Percentiles rank a stretch among this genome's conserved stretches.
Conservation (phyloP, 1,140 invertebrate species). For the Tetramorium simillimum region DNA sequence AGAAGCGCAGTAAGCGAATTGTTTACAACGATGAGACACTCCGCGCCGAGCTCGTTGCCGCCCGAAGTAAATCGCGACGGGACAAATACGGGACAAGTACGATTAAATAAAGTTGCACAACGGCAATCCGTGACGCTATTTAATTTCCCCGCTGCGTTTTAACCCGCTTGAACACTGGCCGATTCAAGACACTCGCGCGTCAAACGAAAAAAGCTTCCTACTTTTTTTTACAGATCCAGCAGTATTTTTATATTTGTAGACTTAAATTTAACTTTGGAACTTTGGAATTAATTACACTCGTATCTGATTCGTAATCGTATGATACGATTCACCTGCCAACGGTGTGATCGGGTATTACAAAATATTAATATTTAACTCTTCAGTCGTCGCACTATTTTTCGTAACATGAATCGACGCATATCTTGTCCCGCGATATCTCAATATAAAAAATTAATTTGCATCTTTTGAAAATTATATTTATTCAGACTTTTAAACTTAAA, state of each 20-base stretch:
- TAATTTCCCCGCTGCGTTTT: slow-evolving; percentile 42
- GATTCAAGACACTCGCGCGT: background rate
- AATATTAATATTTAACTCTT: too few relatives aligned
- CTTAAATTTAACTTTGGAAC: background rate
- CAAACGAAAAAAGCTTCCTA: background rate
- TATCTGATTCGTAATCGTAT: too few relatives aligned
- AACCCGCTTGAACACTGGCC: slow-evolving; percentile 11
- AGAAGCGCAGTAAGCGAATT: slow-evolving; percentile 22
- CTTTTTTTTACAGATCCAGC: background rate
- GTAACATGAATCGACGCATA: too few relatives aligned
- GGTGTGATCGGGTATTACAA: background rate
- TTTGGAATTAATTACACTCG: background rate
- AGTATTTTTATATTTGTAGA: background rate
- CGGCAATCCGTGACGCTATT: slow-evolving; percentile 22
- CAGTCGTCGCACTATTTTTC: too few relatives aligned
- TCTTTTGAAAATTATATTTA: too few relatives aligned
- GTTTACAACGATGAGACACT: slow-evolving; percentile 43
- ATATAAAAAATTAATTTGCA: too few relatives aligned
- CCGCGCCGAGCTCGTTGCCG: background rate
- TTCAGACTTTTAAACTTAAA: too few relatives aligned
- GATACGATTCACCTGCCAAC: background rate
- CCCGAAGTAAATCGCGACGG: slow-evolving; percentile 31
- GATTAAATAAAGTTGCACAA: slow-evolving; percentile 44
- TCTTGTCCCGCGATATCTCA: too few relatives aligned
- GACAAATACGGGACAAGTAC: slow-evolving; percentile 44